phyloP scores from a whole-genome alignment of 2,797 vertebrate species.

The Gobionotothen gibberifrons region DNA sequence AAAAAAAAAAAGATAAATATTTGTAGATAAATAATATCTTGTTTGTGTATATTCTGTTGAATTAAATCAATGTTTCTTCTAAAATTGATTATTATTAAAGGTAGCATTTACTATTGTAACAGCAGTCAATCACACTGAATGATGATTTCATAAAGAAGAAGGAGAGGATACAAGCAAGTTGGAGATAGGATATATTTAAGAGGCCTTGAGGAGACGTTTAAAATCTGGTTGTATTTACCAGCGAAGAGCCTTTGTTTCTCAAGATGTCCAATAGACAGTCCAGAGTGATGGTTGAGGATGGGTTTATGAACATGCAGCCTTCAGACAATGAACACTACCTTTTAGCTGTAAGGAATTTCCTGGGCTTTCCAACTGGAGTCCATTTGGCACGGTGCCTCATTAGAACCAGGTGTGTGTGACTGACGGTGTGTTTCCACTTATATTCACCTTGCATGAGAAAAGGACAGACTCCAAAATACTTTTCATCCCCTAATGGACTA shows the following conservation, averaged over 20 bases:
- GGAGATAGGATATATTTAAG: constrained; percentile 14
- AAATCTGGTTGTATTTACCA: constrained; percentile 59
- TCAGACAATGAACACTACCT: constrained; percentile 77
- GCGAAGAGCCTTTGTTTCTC: constrained; percentile 39
- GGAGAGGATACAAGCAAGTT: constrained; percentile 23
- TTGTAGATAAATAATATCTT: not conserved
- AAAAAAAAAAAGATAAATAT: not conserved
- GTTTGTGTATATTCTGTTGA: constrained; percentile 3
- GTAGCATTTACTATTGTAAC: not conserved
- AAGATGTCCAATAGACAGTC: constrained; percentile 35
- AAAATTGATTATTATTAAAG: not conserved
- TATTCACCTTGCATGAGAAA: constrained; percentile 39
- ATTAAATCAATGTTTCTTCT: not conserved
- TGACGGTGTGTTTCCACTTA: constrained; percentile 60
- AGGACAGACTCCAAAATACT: constrained; percentile 27
- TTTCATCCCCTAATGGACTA: constrained; percentile 29
- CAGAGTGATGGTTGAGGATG: constrained; percentile 54
- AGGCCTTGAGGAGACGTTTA: constrained; percentile 45
- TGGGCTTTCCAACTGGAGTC: constrained; percentile 79
- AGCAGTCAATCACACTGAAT: constrained; percentile 11
- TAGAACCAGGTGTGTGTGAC: constrained; percentile 77
- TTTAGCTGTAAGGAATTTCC: constrained; percentile 82
- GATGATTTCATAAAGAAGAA: constrained; percentile 26
- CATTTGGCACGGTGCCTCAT: constrained; percentile 76
- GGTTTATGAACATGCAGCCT: constrained; percentile 71